Evolutionary conservation across 1,140 invertebrate species (phyloP), one percentile per base, ranked within the genome.

Genomic region (Drosophila busckii): DNA sequence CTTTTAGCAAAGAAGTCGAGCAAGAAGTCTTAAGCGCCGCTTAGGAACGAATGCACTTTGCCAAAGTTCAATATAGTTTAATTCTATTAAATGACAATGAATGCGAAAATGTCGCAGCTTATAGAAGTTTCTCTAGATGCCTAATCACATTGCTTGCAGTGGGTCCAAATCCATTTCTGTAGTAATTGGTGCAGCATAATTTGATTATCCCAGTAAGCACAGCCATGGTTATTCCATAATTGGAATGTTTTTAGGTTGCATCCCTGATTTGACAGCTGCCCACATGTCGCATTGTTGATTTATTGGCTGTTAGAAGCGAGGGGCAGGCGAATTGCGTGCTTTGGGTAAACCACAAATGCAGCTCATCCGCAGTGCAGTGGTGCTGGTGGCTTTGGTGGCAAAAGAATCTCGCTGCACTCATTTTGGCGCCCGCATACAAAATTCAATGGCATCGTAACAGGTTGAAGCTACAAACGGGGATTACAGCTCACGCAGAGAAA

Each of bases 241-340:
- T 64, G 55, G 55, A 60, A 35, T 53, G 28, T 42, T 48, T 53
- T 60, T 45, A 29, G 56, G 48, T 42, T 38, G 32, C 37, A 37
- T 6, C 19, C 16, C 28, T 25, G 26, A 45, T 29, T 29, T 52
- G 38, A 22, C 31, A 52, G 29, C 48, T 28, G 25, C 49, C 49
- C 56, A 16, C 40, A 41, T 61, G 58, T 45, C 50, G 58, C 50
- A 61, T 61, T 61, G 56, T 60, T 60, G 49, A 60, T 60, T 54
- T 54, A 60, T 28, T n/a, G n/a, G n/a, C n/a, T 34, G 34, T 34
- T 20, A 12, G 40, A 40, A 13, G 26, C 4, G 5, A 22, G 19
- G 34, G n/a, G n/a, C 22, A 16, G 29, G 7, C 17, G 2, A 26
- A 35, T 13, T 20, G 32, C n/a, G 9, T 25, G 7, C 26, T 12